Percentiles rank a stretch among this genome's conserved stretches.
Evolutionary conservation across 2,113 vertebrate genomes (phyloP).

Genomic region (Eleginops maclovinus): DNA sequence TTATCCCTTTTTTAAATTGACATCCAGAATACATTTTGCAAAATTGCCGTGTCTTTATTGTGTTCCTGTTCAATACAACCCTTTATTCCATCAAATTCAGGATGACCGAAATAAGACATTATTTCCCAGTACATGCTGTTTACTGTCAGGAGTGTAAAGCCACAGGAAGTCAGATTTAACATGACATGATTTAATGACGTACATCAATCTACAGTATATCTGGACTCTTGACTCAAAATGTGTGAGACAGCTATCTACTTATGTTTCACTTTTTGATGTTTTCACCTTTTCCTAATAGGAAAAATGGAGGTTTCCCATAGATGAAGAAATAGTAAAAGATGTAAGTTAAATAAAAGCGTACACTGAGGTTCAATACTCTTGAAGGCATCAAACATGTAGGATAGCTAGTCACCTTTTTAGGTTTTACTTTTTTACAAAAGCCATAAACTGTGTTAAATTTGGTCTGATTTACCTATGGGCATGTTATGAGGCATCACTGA

Average conservation of each 20-base stretch:
- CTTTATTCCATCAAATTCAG: conserved; percentile 21
- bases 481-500: neutral
- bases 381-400: neutral
- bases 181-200: neutral
- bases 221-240: neutral
- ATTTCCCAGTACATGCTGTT: neutral
- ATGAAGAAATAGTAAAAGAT: neutral
- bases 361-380: neutral
- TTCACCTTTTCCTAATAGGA: neutral
- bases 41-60: neutral
- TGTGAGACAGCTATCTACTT: neutral
- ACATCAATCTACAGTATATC: neutral
- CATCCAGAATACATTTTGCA: conserved; percentile 29
- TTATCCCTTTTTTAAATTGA: conserved; percentile 7
- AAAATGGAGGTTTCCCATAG: neutral
- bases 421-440: neutral
- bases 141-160: neutral
- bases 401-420: too few relatives aligned
- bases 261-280: neutral
- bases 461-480: neutral
- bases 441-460: neutral
- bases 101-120: neutral
- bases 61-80: conserved; percentile 32
- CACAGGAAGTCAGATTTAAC: neutral
- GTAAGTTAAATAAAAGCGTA: neutral